These are phyloP conservation scores for Drosophila repletoides DNA, from an alignment of 1,140 invertebrate species.

Conservation along the genomic window DNA sequence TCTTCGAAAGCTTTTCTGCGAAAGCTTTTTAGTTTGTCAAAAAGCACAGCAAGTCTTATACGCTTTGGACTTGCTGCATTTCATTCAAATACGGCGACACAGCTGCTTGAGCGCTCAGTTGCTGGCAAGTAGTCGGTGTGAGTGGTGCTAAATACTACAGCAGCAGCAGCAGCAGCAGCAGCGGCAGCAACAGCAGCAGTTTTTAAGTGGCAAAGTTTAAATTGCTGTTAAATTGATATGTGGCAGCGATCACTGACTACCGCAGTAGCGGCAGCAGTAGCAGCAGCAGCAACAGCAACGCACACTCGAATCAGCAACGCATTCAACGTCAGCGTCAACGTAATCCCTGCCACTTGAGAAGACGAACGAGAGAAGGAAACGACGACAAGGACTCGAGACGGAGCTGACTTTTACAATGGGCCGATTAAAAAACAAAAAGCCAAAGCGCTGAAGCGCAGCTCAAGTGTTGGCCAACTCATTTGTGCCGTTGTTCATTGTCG, in stretches of 20 bases:
- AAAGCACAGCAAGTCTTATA: conserved; percentile 42
- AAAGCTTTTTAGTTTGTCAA: too few relatives aligned
- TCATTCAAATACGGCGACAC: conserved; percentile 74
- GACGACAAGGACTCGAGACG: conserved; percentile 22
- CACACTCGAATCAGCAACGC: conserved; percentile 57
- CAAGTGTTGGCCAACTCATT: conserved; percentile 65
- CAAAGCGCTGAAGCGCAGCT: conserved; percentile 60
- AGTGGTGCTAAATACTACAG: conserved; percentile 53
- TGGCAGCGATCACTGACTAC: conserved; percentile 6
- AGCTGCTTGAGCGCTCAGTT: conserved; percentile 69
- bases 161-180: conserved; percentile 19
- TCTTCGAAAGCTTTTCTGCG: conserved; percentile 50
- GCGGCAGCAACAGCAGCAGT: conserved; percentile 3
- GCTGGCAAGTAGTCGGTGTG: conserved; percentile 72
- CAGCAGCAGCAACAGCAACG: not conserved
- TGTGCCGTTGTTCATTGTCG: conserved; percentile 70
- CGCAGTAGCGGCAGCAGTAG: not conserved
- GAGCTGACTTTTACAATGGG: conserved; percentile 53
- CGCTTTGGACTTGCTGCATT: conserved; percentile 39
- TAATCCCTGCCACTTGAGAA: conserved; percentile 68
- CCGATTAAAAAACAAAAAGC: conserved; percentile 71
- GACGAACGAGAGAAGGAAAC: not conserved
- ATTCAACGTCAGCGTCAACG: conserved; percentile 75
- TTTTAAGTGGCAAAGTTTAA: conserved; percentile 35
- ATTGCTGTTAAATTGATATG: conserved; percentile 38